Conservation (phyloP, 1,140 invertebrate species). For the Drosophila paulistorum region DNA sequence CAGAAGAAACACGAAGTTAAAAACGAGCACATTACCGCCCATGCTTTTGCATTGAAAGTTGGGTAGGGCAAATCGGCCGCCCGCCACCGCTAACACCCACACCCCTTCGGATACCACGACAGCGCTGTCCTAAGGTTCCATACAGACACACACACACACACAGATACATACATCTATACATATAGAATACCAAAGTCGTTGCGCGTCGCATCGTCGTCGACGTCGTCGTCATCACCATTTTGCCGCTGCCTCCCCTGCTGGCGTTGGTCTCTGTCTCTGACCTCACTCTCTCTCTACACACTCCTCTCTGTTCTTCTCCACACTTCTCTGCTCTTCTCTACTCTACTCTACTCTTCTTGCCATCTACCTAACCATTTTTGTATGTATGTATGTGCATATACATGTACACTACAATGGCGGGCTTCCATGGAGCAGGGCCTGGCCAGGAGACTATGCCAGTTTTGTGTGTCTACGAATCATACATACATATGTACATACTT, state of each 20-base stretch:
- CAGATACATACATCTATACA: constrained; percentile 7
- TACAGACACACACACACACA: constrained; percentile 5
- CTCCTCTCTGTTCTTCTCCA: constrained; percentile 9
- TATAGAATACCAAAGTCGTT: constrained; percentile 34
- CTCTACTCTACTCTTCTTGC: constrained; percentile 2
- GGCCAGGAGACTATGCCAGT: constrained; percentile 72
- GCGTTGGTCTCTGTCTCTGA: not conserved
- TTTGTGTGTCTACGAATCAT: constrained; percentile 48
- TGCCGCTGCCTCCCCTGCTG: constrained; percentile 12
- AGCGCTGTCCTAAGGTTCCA: constrained; percentile 5
- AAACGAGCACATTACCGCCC: constrained; percentile 6
- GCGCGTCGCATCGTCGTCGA: constrained; percentile 26
- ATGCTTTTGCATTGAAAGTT: constrained; percentile 7
- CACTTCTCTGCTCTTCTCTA: not conserved
- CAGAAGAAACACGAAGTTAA: constrained; percentile 8
- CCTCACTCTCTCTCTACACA: constrained; percentile 11
- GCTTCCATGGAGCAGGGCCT: constrained; percentile 57
- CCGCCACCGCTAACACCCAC: constrained; percentile 19
- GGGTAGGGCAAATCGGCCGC: constrained; percentile 8
- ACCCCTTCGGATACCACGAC: constrained; percentile 10
- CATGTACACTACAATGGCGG: constrained; percentile 40
- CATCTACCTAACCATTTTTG: constrained; percentile 21
- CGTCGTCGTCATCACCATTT: constrained; percentile 36
- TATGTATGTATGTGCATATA: constrained; percentile 24
- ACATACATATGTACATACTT: constrained; percentile 13